These are phyloP conservation scores for Formica exsecta DNA, from an alignment of 1,140 invertebrate species.

Conservation along the genomic window DNA sequence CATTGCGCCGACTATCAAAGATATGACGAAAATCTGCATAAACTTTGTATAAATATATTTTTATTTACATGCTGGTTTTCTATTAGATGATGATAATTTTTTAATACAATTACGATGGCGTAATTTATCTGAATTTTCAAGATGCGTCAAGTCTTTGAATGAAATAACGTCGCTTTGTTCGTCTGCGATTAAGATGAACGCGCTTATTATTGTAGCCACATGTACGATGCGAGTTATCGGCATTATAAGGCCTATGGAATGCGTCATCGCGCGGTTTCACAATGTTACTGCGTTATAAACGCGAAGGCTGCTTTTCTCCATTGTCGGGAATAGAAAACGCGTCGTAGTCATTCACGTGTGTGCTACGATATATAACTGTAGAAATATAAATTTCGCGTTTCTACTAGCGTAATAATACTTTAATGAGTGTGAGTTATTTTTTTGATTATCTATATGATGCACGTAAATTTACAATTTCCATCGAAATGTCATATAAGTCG, in stretches of 20 bases:
- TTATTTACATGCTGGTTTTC: too few relatives aligned
- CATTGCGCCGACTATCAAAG: neutral
- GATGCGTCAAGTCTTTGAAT: slow-evolving; percentile 44
- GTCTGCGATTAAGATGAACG: slow-evolving; percentile 53
- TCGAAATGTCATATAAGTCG: slow-evolving; percentile 39
- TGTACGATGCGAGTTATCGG: slow-evolving; percentile 47
- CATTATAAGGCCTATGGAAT: slow-evolving; percentile 50
- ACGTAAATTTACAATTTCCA: slow-evolving; percentile 40
- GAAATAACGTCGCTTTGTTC: slow-evolving; percentile 47
- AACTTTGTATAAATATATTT: neutral
- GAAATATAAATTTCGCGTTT: slow-evolving; percentile 54
- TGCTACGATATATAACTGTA: neutral
- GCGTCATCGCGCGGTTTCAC: slow-evolving; percentile 51
- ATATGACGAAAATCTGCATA: neutral
- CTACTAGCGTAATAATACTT: slow-evolving; percentile 17
- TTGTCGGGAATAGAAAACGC: slow-evolving; percentile 57
- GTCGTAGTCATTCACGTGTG: neutral
- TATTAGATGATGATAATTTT: neutral
- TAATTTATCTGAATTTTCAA: slow-evolving; percentile 46
- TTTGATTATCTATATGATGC: slow-evolving; percentile 32
- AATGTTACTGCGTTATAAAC: slow-evolving; percentile 59
- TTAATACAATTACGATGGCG: neutral
- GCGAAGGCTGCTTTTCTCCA: slow-evolving; percentile 45
- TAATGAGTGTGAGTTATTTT: slow-evolving; percentile 29
- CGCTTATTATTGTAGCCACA: slow-evolving; percentile 49